Base-by-base conservation (phyloP, 2,888 invertebrate genomes). In the Acronicta leporina region DNA sequence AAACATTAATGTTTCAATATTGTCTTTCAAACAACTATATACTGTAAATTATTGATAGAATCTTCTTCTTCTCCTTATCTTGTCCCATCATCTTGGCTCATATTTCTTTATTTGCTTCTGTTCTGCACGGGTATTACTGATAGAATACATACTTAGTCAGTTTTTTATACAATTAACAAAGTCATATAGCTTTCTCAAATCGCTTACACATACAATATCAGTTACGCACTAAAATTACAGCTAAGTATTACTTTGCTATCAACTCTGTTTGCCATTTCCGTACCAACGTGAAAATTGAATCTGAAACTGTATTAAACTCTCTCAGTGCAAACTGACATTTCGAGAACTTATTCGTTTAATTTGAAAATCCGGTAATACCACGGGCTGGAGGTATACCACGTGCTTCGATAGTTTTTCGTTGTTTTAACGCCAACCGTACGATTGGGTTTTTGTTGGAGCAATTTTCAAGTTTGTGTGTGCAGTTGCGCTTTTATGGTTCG, bases 221-320 rank as follows among this genome's bases (percentile, higher is more conserved):
- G 7, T 38, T 33, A 11, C 33, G 33, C 2, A 1, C 25, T 5
- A 7, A 38, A 48, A 40, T 40, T 14, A n/a, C n/a, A 40, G 5
- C 40, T 25, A 16, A 15, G 11, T 25, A n/a, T 2, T n/a, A 38
- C 38, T n/a, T 38, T 13, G 10, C 11, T 30, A 1, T 30, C 27
- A 1, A 27, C 27, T 1, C 9, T 30, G 41, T 16, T 51, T 44
- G 41, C 30, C 54, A 40, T 41, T 38, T 25, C 14, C 25, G 40
- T 52, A 27, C 30, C 13, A 43, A 30, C 40, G 16, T 14, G 43
- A 44, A 73, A 55, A 73, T 55, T 61, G 40, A 30, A 62, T 68
- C 40, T 11, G 30, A 41, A 74, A 69, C 46, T 74, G 63, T 63
- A 69, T 74, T 52, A 59, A 69, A 65, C 64, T 55, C 46, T 15